phyloP scores from a whole-genome alignment of 1,140 invertebrate species.

The Micrasema longulum region DNA sequence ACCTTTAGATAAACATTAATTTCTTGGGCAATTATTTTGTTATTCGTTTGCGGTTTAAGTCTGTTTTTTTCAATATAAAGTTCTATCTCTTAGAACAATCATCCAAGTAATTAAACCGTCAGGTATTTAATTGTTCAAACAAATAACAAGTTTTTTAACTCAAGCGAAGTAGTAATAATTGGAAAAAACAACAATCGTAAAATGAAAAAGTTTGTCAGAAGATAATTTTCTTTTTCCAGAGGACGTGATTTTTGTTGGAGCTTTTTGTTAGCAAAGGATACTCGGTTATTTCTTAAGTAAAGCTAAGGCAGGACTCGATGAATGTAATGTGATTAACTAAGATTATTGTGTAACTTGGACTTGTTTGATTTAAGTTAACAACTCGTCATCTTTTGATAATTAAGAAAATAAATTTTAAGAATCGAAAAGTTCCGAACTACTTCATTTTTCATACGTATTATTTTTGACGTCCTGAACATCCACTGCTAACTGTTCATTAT shows the following conservation, averaged over 20 bases:
- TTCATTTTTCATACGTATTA: too few relatives aligned
- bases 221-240: conserved; percentile 17
- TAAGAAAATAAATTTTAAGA: not conserved
- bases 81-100: too few relatives aligned
- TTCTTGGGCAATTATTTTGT: too few relatives aligned
- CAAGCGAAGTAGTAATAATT: conserved; percentile 30
- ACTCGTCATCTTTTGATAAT: not conserved
- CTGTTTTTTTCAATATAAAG: too few relatives aligned
- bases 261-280: conserved; percentile 15
- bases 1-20: too few relatives aligned
- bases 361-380: conserved; percentile 5
- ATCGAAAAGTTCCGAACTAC: too few relatives aligned
- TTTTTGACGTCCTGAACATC: too few relatives aligned
- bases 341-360: conserved; percentile 10
- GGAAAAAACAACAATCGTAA: conserved; percentile 19
- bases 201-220: conserved; percentile 21
- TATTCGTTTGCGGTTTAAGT: too few relatives aligned
- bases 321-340: conserved; percentile 9
- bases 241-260: not conserved
- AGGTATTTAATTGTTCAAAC: conserved; percentile 1
- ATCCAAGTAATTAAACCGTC: not conserved
- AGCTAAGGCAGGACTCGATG: conserved; percentile 5
- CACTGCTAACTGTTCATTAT: too few relatives aligned
- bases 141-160: conserved; percentile 35
- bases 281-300: conserved; percentile 20